A percentile compares a stretch with the other conserved stretches of the same genome.
phyloP scores from a whole-genome alignment of 1,140 invertebrate genomes.

The Cyphomyrmex costatus region DNA sequence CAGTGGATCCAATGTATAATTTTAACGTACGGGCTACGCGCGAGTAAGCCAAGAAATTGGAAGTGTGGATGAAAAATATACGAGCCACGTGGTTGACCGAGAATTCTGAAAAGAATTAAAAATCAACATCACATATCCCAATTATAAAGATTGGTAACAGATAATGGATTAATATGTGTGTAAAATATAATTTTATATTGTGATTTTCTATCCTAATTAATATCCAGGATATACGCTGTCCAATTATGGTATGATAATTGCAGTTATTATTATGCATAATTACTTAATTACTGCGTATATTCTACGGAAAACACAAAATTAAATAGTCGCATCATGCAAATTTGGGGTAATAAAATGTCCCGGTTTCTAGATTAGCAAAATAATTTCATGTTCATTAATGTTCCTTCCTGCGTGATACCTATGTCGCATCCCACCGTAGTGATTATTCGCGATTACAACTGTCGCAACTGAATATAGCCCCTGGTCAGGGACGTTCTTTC shows the following conservation, averaged over 20 bases:
- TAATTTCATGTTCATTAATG: neutral
- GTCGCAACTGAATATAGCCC: conserved; percentile 36
- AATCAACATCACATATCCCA: neutral
- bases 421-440: neutral
- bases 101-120: neutral
- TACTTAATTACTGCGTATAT: neutral
- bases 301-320: neutral
- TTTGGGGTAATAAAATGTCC: neutral
- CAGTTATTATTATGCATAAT: neutral
- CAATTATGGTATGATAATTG: neutral
- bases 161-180: neutral
- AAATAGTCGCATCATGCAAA: neutral
- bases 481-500: conserved; percentile 4
- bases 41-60: neutral
- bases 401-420: neutral
- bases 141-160: neutral
- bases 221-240: neutral
- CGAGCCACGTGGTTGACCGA: neutral
- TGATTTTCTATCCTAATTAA: neutral
- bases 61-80: neutral
- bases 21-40: conserved; percentile 2
- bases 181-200: neutral
- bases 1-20: neutral
- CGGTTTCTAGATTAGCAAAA: neutral
- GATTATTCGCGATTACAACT: conserved; percentile 9